Conservation (phyloP, 2,797 vertebrate species). For the Rhinophrynus dorsalis region DNA sequence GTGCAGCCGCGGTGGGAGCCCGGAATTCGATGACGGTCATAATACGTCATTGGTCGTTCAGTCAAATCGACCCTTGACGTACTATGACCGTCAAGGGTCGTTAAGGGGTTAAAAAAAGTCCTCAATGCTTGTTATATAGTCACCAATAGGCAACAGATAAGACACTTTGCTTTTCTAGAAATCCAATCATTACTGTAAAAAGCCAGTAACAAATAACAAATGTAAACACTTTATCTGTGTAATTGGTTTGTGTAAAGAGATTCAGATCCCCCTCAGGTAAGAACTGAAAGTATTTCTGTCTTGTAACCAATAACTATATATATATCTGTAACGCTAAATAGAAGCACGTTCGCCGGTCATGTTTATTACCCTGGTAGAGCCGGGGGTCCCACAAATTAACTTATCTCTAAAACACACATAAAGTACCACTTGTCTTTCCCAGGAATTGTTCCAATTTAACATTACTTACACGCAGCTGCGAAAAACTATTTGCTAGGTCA, state of each 20-base stretch:
- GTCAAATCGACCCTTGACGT: too few relatives aligned
- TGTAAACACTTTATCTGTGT: not conserved
- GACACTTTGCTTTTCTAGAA: not conserved
- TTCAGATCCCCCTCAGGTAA: conserved; percentile 13
- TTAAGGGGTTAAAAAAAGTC: too few relatives aligned
- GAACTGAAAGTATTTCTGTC: conserved; percentile 17
- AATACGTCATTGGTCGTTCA: too few relatives aligned
- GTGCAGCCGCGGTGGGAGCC: too few relatives aligned
- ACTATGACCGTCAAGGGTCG: too few relatives aligned
- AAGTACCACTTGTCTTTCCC: too few relatives aligned
- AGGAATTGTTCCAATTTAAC: too few relatives aligned
- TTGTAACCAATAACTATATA: not conserved
- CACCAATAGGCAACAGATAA: not conserved
- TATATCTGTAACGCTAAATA: not conserved
- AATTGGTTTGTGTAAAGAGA: conserved; percentile 19
- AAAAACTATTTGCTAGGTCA: too few relatives aligned
- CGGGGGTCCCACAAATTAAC: not conserved
- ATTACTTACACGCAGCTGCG: too few relatives aligned
- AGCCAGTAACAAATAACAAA: not conserved
- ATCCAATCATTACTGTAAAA: conserved; percentile 16
- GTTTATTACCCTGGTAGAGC: not conserved
- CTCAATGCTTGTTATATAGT: too few relatives aligned
- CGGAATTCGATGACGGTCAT: too few relatives aligned
- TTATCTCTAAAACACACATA: not conserved
- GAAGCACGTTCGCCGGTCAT: not conserved